Base-by-base conservation (phyloP, 1,140 invertebrate species). In the Drosophila pandora region DNA sequence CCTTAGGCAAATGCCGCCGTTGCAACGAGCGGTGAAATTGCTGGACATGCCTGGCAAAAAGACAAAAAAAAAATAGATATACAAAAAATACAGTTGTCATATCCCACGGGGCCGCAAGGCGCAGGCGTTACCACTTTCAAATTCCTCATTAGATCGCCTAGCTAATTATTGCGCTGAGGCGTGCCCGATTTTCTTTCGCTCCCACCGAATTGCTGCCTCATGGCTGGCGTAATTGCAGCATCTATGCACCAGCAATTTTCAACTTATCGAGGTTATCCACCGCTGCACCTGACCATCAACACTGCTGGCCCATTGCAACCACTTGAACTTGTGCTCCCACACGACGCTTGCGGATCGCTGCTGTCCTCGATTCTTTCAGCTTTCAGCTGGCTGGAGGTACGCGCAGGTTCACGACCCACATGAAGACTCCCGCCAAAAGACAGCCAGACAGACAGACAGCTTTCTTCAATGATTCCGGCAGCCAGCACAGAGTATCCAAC, bases 291-390 rank as follows among this genome's bases (percentile, higher is more conserved):
- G 70, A 74, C 71, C 72, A 64, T 55, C 55, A 57, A 17, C 49
- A 64, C 49, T 17, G 53, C 49, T 17, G 53, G 28, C 8, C 47
- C 58, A 39, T 32, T 58, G 62, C 23, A 39, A 12, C 56, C 71
- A 79, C 67, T 87, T 87, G 83, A 83, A 76, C 83, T 59, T 52
- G 60, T 79, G 84, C 84, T 71, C 83, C 83, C 67, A 88, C 79
- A 88, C 83, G 79, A 84, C 56, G 78, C 55, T 78, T 50, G 75
- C 72, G 59, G 82, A 85, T 87, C 74, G 48, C 13, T n/a, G 58
- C 43, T 84, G 81, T 85, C 74, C 81, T 81, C 81, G 73, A 81
- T 85, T 78, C 45, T 54, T 25, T 56, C 32, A 2, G 56, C 45
- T 48, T 43, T 25, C 41, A 48, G 47, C 28, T 22, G 17, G 41